Conservation (phyloP, 2,797 vertebrate genomes). For the Anguilla obscura region DNA sequence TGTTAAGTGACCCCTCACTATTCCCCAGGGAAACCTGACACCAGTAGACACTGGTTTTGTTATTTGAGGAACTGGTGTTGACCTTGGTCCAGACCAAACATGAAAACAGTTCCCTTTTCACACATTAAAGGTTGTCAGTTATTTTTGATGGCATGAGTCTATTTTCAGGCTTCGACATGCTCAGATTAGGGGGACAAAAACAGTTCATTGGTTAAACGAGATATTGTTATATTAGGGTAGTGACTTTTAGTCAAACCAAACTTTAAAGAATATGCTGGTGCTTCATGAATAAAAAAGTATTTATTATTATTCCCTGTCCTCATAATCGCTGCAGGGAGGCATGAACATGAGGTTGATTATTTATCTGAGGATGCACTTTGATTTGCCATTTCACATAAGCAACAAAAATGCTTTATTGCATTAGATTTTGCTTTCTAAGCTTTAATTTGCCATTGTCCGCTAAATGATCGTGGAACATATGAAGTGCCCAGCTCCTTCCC, state of each 20-base stretch:
- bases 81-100: conserved; percentile 30
- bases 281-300: not conserved
- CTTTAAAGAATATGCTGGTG: not conserved
- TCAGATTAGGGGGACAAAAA: not conserved
- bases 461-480: not conserved
- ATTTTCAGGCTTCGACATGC: not conserved
- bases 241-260: not conserved
- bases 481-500: no score
- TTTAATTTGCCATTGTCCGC: not conserved
- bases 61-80: conserved; percentile 26
- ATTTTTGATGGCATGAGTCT: conserved; percentile 8
- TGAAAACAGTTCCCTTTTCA: conserved; percentile 30
- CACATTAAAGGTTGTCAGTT: conserved; percentile 12
- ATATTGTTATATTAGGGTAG: not conserved
- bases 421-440: not conserved
- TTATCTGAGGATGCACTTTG: not conserved
- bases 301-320: no score
- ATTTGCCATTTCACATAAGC: not conserved
- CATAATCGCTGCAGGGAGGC: not conserved
- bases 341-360: not conserved
- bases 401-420: not conserved
- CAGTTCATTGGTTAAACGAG: not conserved
- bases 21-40: conserved; percentile 24
- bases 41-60: conserved; percentile 4
- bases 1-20: conserved; percentile 6